A percentile compares a stretch with the other conserved stretches of the same genome.
Conservation (phyloP, 2,888 invertebrate genomes). For the Isoperla grammatica region DNA sequence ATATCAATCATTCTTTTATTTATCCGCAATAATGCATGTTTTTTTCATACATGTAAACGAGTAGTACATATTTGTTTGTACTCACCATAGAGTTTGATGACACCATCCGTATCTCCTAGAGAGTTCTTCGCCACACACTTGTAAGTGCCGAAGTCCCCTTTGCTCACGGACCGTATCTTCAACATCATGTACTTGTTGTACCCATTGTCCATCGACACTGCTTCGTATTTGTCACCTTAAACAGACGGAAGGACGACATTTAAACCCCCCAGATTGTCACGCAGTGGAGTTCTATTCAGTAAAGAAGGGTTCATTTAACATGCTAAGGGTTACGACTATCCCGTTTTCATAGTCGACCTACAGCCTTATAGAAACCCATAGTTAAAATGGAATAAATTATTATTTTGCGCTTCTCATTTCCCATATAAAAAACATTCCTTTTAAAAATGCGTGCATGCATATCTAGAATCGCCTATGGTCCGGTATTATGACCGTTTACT, state of each 20-base stretch:
- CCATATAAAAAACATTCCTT: no score
- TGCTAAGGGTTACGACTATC: no score
- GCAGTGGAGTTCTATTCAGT: background rate
- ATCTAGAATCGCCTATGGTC: no score
- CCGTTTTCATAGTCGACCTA: no score
- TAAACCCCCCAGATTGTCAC: background rate
- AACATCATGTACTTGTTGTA: conserved; percentile 41
- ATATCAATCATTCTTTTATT: no score
- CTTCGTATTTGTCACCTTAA: conserved; percentile 40
- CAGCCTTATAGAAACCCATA: no score
- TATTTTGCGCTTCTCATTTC: no score
- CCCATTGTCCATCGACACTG: conserved; percentile 38
- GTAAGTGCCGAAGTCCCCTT: conserved; percentile 37
- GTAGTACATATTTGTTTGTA: background rate
- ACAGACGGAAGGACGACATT: background rate
- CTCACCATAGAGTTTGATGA: conserved; percentile 38
- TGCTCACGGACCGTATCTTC: conserved; percentile 38
- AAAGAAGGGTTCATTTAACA: background rate
- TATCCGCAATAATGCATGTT: no score
- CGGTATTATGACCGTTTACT: no score
- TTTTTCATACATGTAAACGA: no score
- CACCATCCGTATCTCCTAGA: conserved; percentile 36
- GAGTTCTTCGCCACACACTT: conserved; percentile 40
- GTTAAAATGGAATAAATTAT: no score
- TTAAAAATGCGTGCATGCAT: no score